These are phyloP conservation scores for Drosophila simulans DNA, from an alignment of 1,140 invertebrate species.

Conservation along the genomic window DNA sequence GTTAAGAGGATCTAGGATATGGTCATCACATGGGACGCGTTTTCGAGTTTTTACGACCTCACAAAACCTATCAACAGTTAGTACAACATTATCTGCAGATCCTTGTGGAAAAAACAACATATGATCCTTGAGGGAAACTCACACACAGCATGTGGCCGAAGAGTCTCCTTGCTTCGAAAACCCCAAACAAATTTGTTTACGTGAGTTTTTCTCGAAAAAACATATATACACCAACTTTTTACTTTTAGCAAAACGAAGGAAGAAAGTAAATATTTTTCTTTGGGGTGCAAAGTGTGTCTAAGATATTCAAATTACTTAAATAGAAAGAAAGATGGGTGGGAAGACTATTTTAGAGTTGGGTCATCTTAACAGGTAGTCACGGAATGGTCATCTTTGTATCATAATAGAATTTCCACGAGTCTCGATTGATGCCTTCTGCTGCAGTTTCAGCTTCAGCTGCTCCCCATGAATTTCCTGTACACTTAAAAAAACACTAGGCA, in stretches of 20 bases:
- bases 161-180: constrained; percentile 37
- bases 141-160: constrained; percentile 62
- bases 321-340: constrained; percentile 3
- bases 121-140: constrained; percentile 34
- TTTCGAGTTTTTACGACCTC: constrained; percentile 31
- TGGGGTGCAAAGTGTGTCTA: constrained; percentile 21
- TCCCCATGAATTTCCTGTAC: constrained; percentile 16
- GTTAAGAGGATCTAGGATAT: no score
- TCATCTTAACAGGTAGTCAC: constrained; percentile 22
- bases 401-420: constrained; percentile 65
- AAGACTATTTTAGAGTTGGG: constrained; percentile 1
- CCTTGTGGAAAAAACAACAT: constrained; percentile 44
- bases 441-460: constrained; percentile 28
- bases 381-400: constrained; percentile 48
- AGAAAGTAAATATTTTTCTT: constrained; percentile 49
- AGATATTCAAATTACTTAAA: constrained; percentile 68
- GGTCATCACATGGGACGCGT: constrained; percentile 42
- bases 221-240: constrained; percentile 24
- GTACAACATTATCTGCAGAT: constrained; percentile 19
- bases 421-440: constrained; percentile 46
- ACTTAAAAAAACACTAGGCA: not conserved
- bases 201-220: constrained; percentile 52
- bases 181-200: constrained; percentile 77
- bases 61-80: constrained; percentile 50
- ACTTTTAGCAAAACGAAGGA: constrained; percentile 50